phyloP scores from a whole-genome alignment of 2,888 invertebrate species.

The Caenorhabditis sp. region DNA sequence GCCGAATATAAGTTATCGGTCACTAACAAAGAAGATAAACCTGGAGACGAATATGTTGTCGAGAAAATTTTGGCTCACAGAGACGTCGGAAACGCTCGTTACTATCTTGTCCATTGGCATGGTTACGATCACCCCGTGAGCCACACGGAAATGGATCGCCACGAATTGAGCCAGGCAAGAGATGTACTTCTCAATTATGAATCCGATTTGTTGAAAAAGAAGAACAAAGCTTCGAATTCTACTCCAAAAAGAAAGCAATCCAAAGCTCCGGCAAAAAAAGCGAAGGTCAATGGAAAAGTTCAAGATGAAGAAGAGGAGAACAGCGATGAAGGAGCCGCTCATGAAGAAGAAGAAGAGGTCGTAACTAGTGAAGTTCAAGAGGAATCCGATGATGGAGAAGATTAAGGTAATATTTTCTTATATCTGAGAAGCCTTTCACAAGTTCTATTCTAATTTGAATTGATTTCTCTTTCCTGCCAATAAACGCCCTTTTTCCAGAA shows the following conservation, averaged over 20 bases:
- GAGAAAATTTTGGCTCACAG: conserved; percentile 27
- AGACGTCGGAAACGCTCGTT: conserved; percentile 1
- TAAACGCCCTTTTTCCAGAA: too few species aligned
- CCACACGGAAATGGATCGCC: conserved; percentile 25
- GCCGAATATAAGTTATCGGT: conserved; percentile 13
- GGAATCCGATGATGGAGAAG: background rate
- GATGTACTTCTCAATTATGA: conserved; percentile 10
- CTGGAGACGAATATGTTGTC: conserved; percentile 6
- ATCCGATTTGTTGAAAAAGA: background rate
- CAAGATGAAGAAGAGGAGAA: background rate
- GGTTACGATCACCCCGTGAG: conserved; percentile 17
- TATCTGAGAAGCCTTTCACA: background rate
- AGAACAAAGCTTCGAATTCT: background rate
- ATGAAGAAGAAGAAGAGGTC: background rate
- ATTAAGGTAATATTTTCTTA: background rate
- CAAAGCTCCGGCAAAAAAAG: background rate
- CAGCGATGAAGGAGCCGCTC: conserved; percentile 1
- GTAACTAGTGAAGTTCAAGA: background rate
- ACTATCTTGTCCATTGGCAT: conserved; percentile 22
- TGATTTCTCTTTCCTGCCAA: too few species aligned
- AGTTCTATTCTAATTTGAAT: background rate
- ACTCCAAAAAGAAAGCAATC: background rate
- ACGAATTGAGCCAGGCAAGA: conserved; percentile 7
- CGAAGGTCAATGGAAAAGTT: background rate
- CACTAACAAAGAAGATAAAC: conserved; percentile 15